phyloP scores from a whole-genome alignment of 2,113 vertebrate genomes.

The Microcebus griseorufus region DNA sequence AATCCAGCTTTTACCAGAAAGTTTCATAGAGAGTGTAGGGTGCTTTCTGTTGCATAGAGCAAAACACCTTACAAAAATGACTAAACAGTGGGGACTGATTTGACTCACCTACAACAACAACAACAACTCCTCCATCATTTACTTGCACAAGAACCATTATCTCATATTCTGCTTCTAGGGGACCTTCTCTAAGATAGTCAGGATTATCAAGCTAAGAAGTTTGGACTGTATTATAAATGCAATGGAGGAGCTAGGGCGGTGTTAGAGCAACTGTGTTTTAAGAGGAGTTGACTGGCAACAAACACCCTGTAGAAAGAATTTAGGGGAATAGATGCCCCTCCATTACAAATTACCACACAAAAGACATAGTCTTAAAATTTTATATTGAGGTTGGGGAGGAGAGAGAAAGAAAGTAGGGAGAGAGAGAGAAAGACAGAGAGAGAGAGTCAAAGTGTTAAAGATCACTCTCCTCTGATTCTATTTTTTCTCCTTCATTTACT shows the following conservation, averaged over 20 bases:
- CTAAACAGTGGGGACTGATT: background rate
- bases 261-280: background rate
- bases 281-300: background rate
- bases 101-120: background rate
- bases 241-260: background rate
- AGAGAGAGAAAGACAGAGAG: background rate
- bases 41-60: background rate
- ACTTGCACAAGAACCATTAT: background rate
- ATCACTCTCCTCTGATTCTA: background rate
- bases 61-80: background rate
- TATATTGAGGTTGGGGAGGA: background rate
- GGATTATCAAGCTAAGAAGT: background rate
- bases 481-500: background rate
- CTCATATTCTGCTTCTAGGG: background rate
- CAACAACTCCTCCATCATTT: background rate
- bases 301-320: background rate
- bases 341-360: background rate
- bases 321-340: background rate
- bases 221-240: background rate
- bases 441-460: background rate
- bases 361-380: background rate
- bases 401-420: too few species aligned
- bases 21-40: background rate
- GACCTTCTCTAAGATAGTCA: background rate
- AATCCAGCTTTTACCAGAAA: background rate